Conservation (phyloP, 2,888 invertebrate genomes). For the Encarsia formosa region DNA sequence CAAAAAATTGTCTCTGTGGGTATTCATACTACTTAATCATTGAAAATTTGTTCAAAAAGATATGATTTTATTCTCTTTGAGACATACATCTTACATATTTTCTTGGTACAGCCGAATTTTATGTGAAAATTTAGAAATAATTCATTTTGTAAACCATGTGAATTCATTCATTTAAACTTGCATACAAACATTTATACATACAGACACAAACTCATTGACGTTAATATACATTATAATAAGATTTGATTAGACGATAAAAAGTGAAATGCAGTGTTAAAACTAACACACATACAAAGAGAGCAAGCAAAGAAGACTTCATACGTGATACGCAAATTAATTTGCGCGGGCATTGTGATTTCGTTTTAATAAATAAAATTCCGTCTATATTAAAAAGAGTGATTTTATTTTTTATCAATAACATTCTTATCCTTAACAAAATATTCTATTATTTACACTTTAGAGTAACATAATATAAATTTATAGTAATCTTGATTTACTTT, state of each 20-base stretch:
- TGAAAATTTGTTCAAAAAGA: too few relatives aligned
- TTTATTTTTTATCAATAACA: constrained; percentile 9
- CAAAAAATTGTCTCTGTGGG: too few relatives aligned
- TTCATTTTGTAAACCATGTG: constrained; percentile 27
- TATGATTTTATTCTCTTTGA: too few relatives aligned
- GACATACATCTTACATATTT: too few relatives aligned
- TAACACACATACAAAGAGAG: constrained; percentile 25
- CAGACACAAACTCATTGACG: constrained; percentile 22
- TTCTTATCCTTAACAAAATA: neutral
- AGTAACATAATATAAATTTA: too few relatives aligned
- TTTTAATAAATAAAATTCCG: constrained; percentile 38
- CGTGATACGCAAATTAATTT: constrained; percentile 39
- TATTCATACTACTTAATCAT: too few relatives aligned
- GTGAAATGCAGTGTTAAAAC: constrained; percentile 31
- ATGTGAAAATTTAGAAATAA: too few relatives aligned
- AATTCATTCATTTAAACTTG: constrained; percentile 26
- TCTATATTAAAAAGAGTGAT: constrained; percentile 31
- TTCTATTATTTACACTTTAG: too few relatives aligned
- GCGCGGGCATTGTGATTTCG: constrained; percentile 40
- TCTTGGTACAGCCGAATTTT: too few relatives aligned
- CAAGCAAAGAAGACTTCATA: constrained; percentile 31
- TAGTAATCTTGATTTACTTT: too few relatives aligned
- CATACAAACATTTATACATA: constrained; percentile 31
- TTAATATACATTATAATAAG: constrained; percentile 33
- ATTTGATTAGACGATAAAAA: constrained; percentile 34